Evolutionary conservation across 2,888 invertebrate species (phyloP).

Genomic region (Uropetala carovei): DNA sequence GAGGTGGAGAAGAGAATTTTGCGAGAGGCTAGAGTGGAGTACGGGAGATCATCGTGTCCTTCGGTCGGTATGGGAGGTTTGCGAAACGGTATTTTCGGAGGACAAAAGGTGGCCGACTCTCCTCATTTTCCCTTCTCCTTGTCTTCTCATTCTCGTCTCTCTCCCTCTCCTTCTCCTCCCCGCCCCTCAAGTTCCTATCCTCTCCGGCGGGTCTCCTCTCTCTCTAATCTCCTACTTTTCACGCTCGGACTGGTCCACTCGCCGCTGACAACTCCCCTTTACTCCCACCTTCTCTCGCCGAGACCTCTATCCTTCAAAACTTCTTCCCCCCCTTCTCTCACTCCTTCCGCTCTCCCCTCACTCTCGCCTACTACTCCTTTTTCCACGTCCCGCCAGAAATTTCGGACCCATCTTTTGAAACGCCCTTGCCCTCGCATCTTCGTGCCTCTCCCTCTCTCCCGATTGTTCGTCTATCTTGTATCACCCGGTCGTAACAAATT

Average conservation of each 20-base stretch:
- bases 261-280: conserved; percentile 24
- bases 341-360: neutral
- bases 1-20: conserved; percentile 3
- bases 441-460: neutral
- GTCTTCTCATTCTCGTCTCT: conserved; percentile 22
- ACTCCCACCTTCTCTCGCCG: neutral
- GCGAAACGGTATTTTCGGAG: conserved; percentile 36
- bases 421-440: neutral
- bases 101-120: conserved; percentile 47
- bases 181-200: too few species aligned
- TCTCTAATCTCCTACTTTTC: conserved; percentile 47
- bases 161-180: neutral
- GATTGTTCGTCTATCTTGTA: neutral
- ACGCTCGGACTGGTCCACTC: conserved; percentile 44
- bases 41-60: conserved; percentile 43
- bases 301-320: conserved; percentile 25
- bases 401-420: neutral
- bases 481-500: neutral
- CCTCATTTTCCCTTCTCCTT: conserved; percentile 28
- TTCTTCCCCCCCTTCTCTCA: neutral
- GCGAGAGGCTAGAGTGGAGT: conserved; percentile 3
- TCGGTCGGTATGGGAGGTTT: neutral
- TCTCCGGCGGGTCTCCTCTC: neutral
- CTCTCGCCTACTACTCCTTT: neutral
- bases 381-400: neutral